phyloP scores from a whole-genome alignment of 1,140 invertebrate genomes.

The Temnothorax longispinosus region DNA sequence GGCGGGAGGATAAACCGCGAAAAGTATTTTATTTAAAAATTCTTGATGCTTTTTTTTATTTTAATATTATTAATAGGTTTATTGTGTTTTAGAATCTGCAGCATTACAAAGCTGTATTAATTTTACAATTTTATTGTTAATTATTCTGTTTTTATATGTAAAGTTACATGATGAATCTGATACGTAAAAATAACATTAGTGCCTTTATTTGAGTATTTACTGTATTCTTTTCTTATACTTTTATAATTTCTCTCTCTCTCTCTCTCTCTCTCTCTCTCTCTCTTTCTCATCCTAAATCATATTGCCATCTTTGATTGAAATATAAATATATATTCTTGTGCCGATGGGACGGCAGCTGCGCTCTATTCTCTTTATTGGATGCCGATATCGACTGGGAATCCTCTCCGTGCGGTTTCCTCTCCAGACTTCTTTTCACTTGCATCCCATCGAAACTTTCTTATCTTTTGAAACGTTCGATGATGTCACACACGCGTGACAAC shows the following conservation, averaged over 20 bases:
- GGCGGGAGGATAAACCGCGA: background rate
- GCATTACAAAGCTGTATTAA: background rate
- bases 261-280: background rate
- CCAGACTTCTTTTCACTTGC: constrained; percentile 19
- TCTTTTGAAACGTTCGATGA: constrained; percentile 52
- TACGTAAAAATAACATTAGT: background rate
- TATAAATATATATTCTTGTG: constrained; percentile 55
- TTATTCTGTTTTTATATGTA: background rate
- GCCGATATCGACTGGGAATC: constrained; percentile 67
- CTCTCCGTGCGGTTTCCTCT: constrained; percentile 49
- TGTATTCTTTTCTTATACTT: background rate
- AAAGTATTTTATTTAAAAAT: constrained; percentile 1
- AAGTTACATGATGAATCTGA: background rate
- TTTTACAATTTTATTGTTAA: background rate
- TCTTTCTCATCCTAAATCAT: background rate
- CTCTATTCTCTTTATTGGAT: constrained; percentile 69
- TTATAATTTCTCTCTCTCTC: background rate
- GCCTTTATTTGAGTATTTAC: background rate
- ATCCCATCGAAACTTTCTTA: constrained; percentile 63
- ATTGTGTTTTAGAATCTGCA: background rate
- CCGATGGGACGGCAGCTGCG: constrained; percentile 64
- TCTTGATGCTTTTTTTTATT: background rate
- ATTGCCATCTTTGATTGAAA: constrained; percentile 56
- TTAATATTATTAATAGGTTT: background rate
- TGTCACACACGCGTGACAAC: constrained; percentile 56